phyloP scores from a whole-genome alignment of 1,140 invertebrate species.

The Drosophila erecta region DNA sequence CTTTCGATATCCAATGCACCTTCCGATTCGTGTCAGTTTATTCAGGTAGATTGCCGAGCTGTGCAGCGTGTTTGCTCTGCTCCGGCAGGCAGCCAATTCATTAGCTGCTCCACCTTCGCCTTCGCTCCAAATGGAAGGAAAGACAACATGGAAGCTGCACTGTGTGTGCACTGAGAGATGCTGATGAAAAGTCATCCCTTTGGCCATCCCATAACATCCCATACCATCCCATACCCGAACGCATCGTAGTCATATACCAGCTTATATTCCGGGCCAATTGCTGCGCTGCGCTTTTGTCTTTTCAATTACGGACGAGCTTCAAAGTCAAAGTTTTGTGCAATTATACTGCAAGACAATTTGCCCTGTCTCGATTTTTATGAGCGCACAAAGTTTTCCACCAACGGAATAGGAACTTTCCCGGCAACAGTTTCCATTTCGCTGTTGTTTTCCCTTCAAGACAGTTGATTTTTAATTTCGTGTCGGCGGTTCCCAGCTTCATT shows the following conservation, averaged over 20 bases:
- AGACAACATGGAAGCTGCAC: conserved; percentile 27
- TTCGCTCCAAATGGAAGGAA: conserved; percentile 10
- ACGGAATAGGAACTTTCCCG: conserved; percentile 18
- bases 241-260: background rate
- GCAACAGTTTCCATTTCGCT: conserved; percentile 29
- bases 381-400: conserved; percentile 27
- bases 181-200: conserved; percentile 24
- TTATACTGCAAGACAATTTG: conserved; percentile 53
- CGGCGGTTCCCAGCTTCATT: conserved; percentile 16
- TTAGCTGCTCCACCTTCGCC: conserved; percentile 11
- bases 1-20: conserved; percentile 33
- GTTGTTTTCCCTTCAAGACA: conserved; percentile 27
- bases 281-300: conserved; percentile 56
- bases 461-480: conserved; percentile 50
- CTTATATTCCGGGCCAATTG: conserved; percentile 20
- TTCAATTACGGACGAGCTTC: conserved; percentile 53
- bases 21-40: conserved; percentile 37
- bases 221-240: background rate
- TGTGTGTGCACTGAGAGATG: conserved; percentile 25
- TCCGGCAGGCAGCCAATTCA: conserved; percentile 44
- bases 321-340: conserved; percentile 57
- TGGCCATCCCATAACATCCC: too few relatives aligned
- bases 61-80: conserved; percentile 34
- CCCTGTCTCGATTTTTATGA: conserved; percentile 49
- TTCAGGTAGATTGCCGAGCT: conserved; percentile 32